Conservation (phyloP, 1,140 invertebrate genomes). For the Anagrus nilaparvatae region DNA sequence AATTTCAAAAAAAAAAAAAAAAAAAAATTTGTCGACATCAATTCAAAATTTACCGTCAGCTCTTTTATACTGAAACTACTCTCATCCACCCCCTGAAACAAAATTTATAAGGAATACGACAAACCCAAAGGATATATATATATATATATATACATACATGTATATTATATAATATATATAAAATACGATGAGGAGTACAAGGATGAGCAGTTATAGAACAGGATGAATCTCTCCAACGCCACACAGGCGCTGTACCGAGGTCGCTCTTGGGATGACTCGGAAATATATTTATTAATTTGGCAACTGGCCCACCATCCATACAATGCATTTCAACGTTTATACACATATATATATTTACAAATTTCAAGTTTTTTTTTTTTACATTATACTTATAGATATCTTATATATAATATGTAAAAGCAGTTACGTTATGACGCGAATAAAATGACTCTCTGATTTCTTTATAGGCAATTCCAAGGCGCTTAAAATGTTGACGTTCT, state of each 20-base stretch:
- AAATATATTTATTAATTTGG: conserved; percentile 45
- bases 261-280: too few relatives aligned
- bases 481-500: conserved; percentile 33
- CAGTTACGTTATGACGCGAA: conserved; percentile 40
- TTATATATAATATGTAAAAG: not conserved
- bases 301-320: conserved; percentile 32
- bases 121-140: not conserved
- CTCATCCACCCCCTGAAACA: conserved; percentile 6
- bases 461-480: conserved; percentile 42
- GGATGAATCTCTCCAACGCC: too few relatives aligned
- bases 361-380: too few relatives aligned
- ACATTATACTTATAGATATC: too few relatives aligned
- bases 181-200: too few relatives aligned
- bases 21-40: conserved; percentile 25
- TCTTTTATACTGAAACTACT: conserved; percentile 1
- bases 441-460: conserved; percentile 39
- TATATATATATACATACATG: not conserved
- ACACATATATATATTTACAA: too few relatives aligned
- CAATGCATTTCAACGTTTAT: conserved; percentile 21
- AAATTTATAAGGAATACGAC: conserved; percentile 3
- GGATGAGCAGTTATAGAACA: too few relatives aligned
- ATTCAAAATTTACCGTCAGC: conserved; percentile 29
- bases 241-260: too few relatives aligned
- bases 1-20: too few relatives aligned
- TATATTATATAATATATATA: too few relatives aligned